Percentiles rank a stretch among this genome's conserved stretches.
Evolutionary conservation across 2,888 invertebrate species (phyloP).

Genomic region (Polymixis lichenea): DNA sequence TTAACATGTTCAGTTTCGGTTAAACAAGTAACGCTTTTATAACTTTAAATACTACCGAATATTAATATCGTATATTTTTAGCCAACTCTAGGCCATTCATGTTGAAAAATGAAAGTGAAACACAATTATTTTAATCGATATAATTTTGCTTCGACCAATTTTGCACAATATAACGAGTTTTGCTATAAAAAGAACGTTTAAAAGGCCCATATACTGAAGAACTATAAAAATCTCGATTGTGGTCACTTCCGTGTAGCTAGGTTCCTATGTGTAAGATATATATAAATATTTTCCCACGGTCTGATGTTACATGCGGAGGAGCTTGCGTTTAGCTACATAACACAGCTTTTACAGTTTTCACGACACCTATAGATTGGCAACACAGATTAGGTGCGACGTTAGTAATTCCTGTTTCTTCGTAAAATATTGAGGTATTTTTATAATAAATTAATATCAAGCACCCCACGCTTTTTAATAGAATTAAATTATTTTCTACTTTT

Average conservation of each 20-base stretch:
- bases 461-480: too few relatives aligned
- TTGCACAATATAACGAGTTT: conserved; percentile 10
- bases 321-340: conserved; percentile 19
- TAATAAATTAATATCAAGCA: too few relatives aligned
- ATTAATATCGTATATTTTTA: conserved; percentile 15
- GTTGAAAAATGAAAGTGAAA: conserved; percentile 36
- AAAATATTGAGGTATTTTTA: too few relatives aligned
- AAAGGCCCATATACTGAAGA: conserved; percentile 21
- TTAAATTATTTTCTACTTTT: too few relatives aligned
- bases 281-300: conserved; percentile 46
- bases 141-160: conserved; percentile 27
- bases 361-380: conserved; percentile 9
- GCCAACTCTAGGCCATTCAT: conserved; percentile 37
- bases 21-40: conserved; percentile 16
- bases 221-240: conserved; percentile 18
- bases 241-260: conserved; percentile 24
- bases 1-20: not conserved
- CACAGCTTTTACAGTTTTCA: conserved; percentile 34
- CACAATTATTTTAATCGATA: conserved; percentile 17
- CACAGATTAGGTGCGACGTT: not conserved
- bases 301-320: conserved; percentile 20
- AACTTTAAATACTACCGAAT: not conserved
- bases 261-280: not conserved
- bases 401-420: not conserved
- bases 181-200: conserved; percentile 39